Percentiles rank a stretch among this genome's conserved stretches.
Evolutionary conservation across 2,888 invertebrate species (phyloP).

Genomic region (Dione vanillae): DNA sequence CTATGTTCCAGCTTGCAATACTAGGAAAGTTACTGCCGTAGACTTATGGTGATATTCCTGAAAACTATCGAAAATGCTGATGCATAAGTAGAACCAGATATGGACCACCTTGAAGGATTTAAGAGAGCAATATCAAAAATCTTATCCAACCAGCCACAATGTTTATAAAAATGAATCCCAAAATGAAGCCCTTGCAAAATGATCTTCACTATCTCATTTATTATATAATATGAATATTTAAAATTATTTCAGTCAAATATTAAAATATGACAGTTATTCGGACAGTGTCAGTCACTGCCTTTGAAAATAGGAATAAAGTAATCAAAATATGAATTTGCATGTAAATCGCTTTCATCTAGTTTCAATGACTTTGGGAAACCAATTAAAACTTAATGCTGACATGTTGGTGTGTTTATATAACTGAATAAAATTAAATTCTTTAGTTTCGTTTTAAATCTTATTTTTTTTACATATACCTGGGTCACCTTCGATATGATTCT

Average conservation of each 20-base stretch:
- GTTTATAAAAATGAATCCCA: too few species aligned
- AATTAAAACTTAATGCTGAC: conserved; percentile 34
- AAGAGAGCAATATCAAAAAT: too few species aligned
- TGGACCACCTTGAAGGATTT: too few species aligned
- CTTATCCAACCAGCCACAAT: too few species aligned
- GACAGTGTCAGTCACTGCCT: conserved; percentile 26
- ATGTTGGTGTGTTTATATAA: conserved; percentile 18
- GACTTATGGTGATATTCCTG: too few species aligned
- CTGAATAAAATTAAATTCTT: not conserved
- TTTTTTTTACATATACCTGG: not conserved
- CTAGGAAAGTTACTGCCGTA: too few species aligned
- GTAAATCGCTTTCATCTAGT: conserved; percentile 35
- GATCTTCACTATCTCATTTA: not conserved
- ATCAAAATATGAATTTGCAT: conserved; percentile 36
- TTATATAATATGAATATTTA: not conserved
- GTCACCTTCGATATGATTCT: too few species aligned
- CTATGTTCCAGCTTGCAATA: too few species aligned
- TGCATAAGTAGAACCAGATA: too few species aligned
- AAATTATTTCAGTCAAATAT: conserved; percentile 20
- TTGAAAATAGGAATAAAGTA: conserved; percentile 35
- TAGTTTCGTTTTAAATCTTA: not conserved
- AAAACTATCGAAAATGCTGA: too few species aligned
- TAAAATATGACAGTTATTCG: conserved; percentile 24
- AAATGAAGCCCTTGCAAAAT: too few species aligned
- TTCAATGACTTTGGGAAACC: conserved; percentile 17